Evolutionary conservation across 1,140 invertebrate genomes (phyloP), one percentile per base, ranked within the genome.

Genomic region (Drosophila hydei): DNA sequence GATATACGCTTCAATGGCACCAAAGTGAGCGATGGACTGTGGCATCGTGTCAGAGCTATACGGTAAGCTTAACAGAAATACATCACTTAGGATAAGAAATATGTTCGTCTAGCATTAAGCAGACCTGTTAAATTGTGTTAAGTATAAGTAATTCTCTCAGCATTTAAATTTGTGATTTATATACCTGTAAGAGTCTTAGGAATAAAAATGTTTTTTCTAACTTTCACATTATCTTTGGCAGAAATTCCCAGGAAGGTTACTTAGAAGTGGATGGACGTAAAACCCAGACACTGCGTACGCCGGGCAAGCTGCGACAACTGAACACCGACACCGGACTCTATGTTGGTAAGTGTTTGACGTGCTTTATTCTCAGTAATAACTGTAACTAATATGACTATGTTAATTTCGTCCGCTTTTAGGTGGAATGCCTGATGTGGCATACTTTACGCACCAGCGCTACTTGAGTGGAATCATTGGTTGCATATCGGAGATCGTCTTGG

Each of bases 1-100:
- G 93, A 94, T 36, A 95, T 98, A 12, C 93, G 95, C 62, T 97
- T 97, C 75, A 98, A 98, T 92, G 93, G 94, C 69, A 96, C 96
- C n/a, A 95, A 94, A 91, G 94, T 98, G 27, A 96, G 97, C 92
- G 97, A 99, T 92, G 97, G 97, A 55, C 93, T 97, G 38, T 99
- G 97, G 97, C 97, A 99, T 92, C 93, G 96, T 65, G 94, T 98
- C 21, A 94, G 95, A 92, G 96, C 96, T 25, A 95, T 96, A 27
- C 97, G 97, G 97, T 98, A 93, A 92, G 81, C 48, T 14, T 14
- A 1, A 27, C 0, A 23, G n/a, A 0, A 12, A 8, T 33, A 33
- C 9, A 33, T 33, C n/a, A n/a, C n/a, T n/a, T n/a, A n/a, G n/a
- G n/a, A n/a, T n/a, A n/a, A n/a, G n/a, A n/a, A n/a, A n/a, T n/a